A percentile compares a stretch with the other conserved stretches of the same genome.
phyloP scores from a whole-genome alignment of 35 echinoderm and acorn worm genomes.

The Patiria miniata region DNA sequence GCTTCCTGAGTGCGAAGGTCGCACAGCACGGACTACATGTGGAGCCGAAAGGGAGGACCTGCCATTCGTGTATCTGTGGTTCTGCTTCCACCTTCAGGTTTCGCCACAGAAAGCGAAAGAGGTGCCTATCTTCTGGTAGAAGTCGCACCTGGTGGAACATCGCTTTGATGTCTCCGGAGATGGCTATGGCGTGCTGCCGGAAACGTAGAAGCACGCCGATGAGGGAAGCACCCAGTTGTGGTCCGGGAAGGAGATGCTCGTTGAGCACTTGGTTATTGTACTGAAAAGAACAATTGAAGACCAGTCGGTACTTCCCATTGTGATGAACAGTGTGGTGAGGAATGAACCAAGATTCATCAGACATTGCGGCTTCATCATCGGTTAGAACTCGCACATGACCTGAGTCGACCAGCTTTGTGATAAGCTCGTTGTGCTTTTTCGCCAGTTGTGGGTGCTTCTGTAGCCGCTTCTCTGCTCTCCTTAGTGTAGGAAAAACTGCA shows the following conservation, averaged over 20 bases:
- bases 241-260: slow-evolving; percentile 56
- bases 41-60: slow-evolving; percentile 61
- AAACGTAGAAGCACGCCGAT: slow-evolving; percentile 51
- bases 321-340: too few species aligned
- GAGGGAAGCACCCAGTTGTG: slow-evolving; percentile 56
- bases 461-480: too few species aligned
- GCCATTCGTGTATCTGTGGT: slow-evolving; percentile 31
- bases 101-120: slow-evolving; percentile 60
- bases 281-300: too few species aligned
- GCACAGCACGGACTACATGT: slow-evolving; percentile 48
- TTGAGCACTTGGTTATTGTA: too few species aligned
- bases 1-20: slow-evolving; percentile 35
- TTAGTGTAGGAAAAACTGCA: too few species aligned
- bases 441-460: too few species aligned
- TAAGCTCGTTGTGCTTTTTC: too few species aligned
- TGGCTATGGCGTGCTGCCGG: slow-evolving; percentile 23
- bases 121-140: neutral
- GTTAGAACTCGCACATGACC: too few species aligned
- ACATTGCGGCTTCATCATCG: too few species aligned
- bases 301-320: too few species aligned
- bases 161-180: slow-evolving; percentile 35
- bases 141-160: slow-evolving; percentile 63
- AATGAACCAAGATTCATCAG: too few species aligned
- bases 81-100: slow-evolving; percentile 9
- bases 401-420: too few species aligned